Percentiles rank a stretch among this genome's conserved stretches.
Conservation (phyloP, 2,113 vertebrate species). For the Embiotoca jacksoni region DNA sequence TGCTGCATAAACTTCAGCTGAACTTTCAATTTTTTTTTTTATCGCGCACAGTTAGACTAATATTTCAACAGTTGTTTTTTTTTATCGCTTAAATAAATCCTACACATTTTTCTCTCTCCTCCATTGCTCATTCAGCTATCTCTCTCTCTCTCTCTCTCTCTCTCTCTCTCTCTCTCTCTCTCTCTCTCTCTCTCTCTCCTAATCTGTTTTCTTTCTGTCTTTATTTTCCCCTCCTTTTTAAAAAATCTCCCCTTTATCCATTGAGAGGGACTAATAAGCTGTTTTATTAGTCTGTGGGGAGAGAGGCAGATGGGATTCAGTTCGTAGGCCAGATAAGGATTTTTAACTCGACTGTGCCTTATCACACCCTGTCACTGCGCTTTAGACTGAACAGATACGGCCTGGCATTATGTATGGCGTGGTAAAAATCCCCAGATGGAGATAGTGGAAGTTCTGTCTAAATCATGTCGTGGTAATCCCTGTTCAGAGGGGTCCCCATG, state of each 20-base stretch:
- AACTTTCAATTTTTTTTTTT: neutral
- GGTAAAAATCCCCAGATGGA: conserved; percentile 31
- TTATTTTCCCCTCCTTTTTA: conserved; percentile 29
- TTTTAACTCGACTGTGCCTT: conserved; percentile 51
- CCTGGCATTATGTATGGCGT: conserved; percentile 29
- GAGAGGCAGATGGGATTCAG: conserved; percentile 57
- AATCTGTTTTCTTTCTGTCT: conserved; percentile 35
- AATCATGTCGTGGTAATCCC: conserved; percentile 28
- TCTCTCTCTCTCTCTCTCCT: conserved; percentile 11
- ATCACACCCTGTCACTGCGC: conserved; percentile 53
- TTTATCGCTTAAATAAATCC: neutral
- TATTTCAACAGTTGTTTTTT: neutral
- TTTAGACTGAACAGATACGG: conserved; percentile 45
- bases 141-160: conserved; percentile 13
- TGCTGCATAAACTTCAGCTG: neutral
- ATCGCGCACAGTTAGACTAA: neutral
- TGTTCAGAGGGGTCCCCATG: neutral
- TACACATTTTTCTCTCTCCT: conserved; percentile 15
- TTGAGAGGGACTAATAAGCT: conserved; percentile 57
- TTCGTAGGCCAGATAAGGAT: conserved; percentile 48
- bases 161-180: conserved; percentile 6
- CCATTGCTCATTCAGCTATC: neutral
- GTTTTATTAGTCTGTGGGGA: conserved; percentile 49
- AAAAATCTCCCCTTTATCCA: conserved; percentile 40
- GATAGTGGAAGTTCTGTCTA: conserved; percentile 28